Conservation (phyloP, 1,140 invertebrate genomes). For the Araneus ventricosus region DNA sequence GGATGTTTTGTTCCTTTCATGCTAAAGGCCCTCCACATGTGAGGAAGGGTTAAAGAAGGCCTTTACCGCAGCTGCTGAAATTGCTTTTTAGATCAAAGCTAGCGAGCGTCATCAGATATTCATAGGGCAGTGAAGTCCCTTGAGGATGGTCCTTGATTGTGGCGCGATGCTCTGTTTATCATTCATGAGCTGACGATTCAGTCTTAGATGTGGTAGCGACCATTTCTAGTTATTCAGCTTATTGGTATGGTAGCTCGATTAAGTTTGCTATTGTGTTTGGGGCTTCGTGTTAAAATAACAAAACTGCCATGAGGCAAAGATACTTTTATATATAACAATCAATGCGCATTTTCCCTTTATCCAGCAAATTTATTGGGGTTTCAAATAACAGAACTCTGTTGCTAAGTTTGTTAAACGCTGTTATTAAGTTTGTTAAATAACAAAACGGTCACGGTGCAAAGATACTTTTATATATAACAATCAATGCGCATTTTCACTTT, state of each 20-base stretch:
- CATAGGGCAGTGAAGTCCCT: background rate
- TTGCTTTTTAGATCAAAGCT: conserved; percentile 30
- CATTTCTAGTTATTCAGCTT: background rate
- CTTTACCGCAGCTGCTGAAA: background rate
- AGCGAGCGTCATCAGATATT: conserved; percentile 15
- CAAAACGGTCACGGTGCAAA: no score
- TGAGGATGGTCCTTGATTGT: background rate
- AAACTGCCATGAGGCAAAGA: no score
- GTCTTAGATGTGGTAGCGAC: background rate
- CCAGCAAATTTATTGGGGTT: no score
- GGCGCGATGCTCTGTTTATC: background rate
- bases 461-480: no score
- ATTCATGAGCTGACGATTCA: background rate
- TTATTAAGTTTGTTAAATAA: no score
- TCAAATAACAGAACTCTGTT: no score
- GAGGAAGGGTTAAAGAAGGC: background rate
- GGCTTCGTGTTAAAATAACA: no score
- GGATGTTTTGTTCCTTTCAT: background rate
- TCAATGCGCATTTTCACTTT: no score
- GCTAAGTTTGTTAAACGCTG: no score
- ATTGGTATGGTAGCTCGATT: background rate
- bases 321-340: no score
- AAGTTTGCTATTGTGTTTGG: background rate
- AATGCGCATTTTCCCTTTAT: no score
- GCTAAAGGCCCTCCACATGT: background rate